These are phyloP conservation scores for Bujurquina vittata DNA, from an alignment of 2,113 vertebrate species.

Conservation along the genomic window DNA sequence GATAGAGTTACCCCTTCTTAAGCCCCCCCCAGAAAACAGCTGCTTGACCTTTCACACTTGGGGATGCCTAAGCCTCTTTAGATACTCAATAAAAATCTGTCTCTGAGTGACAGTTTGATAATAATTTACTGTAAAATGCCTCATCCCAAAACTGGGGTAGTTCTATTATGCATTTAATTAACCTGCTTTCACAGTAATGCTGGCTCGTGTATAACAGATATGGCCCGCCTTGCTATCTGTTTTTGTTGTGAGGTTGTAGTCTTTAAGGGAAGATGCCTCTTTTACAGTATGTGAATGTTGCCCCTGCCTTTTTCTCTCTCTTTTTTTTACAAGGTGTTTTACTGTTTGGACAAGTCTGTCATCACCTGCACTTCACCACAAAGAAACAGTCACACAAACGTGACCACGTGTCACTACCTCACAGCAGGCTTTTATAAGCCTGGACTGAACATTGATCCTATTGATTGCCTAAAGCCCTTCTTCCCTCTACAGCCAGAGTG, in stretches of 20 bases:
- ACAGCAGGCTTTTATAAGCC: constrained; percentile 70
- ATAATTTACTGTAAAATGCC: constrained; percentile 34
- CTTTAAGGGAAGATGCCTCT: constrained; percentile 26
- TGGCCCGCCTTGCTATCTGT: neutral
- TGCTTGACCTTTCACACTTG: constrained; percentile 74
- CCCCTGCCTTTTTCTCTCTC: constrained; percentile 40
- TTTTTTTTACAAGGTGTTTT: constrained; percentile 51
- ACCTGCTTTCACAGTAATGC: constrained; percentile 1
- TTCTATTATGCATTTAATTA: constrained; percentile 29
- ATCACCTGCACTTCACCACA: constrained; percentile 48
- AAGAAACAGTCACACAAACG: constrained; percentile 24
- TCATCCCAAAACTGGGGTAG: neutral
- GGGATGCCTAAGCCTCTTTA: constrained; percentile 53
- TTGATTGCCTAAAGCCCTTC: constrained; percentile 55
- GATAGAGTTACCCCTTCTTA: constrained; percentile 72
- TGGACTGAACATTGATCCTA: constrained; percentile 67
- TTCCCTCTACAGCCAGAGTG: constrained; percentile 28
- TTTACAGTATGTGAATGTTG: constrained; percentile 26
- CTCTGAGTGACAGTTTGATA: neutral
- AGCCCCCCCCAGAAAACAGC: constrained; percentile 70
- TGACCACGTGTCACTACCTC: constrained; percentile 52
- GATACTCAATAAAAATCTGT: neutral
- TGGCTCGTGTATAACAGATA: constrained; percentile 27
- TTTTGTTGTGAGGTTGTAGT: constrained; percentile 11
- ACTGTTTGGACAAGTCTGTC: constrained; percentile 66